Evolutionary conservation across 2,113 vertebrate genomes (phyloP).

Genomic region (Chaenocephalus aceratus): DNA sequence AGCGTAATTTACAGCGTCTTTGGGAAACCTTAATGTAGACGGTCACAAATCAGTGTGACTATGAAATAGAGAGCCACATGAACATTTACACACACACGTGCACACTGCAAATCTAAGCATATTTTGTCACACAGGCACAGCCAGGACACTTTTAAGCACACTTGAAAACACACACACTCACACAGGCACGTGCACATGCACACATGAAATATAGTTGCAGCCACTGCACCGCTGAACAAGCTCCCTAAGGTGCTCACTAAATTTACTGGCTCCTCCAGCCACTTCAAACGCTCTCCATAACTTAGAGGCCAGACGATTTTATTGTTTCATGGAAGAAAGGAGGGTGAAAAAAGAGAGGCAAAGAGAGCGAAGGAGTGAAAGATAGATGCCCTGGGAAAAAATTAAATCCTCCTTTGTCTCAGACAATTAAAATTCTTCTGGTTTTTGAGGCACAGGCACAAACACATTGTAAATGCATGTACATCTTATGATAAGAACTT

Average conservation of each 20-base stretch:
- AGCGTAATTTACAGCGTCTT: slow-evolving; percentile 90
- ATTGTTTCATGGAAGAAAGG: slow-evolving; percentile 90
- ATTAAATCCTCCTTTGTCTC: slow-evolving; percentile 80
- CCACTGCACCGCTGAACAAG: slow-evolving; percentile 83
- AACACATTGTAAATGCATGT: background rate
- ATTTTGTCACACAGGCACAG: slow-evolving; percentile 52
- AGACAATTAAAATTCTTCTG: slow-evolving; percentile 81
- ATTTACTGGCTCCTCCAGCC: slow-evolving; percentile 92
- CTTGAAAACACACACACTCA: background rate
- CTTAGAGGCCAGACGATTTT: slow-evolving; percentile 92
- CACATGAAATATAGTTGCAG: slow-evolving; percentile 76
- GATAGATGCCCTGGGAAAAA: slow-evolving; percentile 80
- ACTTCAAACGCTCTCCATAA: slow-evolving; percentile 96
- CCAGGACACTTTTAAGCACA: slow-evolving; percentile 16
- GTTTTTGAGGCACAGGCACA: slow-evolving; percentile 32
- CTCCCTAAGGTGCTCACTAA: slow-evolving; percentile 92
- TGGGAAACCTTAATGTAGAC: slow-evolving; percentile 88
- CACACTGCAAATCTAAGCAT: slow-evolving; percentile 40
- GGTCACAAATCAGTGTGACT: slow-evolving; percentile 91
- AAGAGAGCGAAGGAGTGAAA: slow-evolving; percentile 79
- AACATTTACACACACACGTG: slow-evolving; percentile 26
- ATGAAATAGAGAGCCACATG: slow-evolving; percentile 86
- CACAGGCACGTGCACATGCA: slow-evolving; percentile 40
- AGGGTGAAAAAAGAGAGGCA: slow-evolving; percentile 51
- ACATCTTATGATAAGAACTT: background rate